Conservation (phyloP, 2,888 invertebrate genomes). For the Andrena hattorfiana region DNA sequence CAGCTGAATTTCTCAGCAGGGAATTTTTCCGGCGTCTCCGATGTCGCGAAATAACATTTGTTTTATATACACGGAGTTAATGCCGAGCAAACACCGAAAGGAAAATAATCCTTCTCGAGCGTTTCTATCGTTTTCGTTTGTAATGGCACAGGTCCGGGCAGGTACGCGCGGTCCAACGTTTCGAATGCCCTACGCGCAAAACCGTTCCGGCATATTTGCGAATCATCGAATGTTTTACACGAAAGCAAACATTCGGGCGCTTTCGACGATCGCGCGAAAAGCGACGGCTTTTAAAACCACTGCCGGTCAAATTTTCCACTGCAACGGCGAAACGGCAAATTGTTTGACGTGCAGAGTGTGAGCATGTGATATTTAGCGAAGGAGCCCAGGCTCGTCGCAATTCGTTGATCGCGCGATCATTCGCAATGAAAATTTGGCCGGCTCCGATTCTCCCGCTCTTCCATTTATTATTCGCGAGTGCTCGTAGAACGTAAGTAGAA, state of each 20-base stretch:
- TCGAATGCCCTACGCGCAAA: background rate
- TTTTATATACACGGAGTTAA: conserved; percentile 26
- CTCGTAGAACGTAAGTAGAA: conserved; percentile 38
- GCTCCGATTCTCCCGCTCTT: conserved; percentile 12
- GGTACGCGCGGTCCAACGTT: background rate
- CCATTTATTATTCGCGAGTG: background rate
- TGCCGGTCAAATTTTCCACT: conserved; percentile 1
- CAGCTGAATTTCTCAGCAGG: background rate
- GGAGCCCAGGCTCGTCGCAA: too few relatives aligned
- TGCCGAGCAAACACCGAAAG: conserved; percentile 34
- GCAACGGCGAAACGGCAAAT: background rate
- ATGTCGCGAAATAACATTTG: conserved; percentile 39
- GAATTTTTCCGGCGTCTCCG: background rate
- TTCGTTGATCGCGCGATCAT: background rate
- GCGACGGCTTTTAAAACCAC: conserved; percentile 13
- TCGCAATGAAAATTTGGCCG: too few relatives aligned
- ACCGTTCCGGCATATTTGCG: conserved; percentile 28
- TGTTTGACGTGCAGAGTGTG: background rate
- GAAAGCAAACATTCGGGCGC: conserved; percentile 16
- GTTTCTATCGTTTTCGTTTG: conserved; percentile 12
- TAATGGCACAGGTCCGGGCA: background rate
- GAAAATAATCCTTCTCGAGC: conserved; percentile 24
- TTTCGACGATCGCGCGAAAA: background rate
- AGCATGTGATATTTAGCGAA: background rate
- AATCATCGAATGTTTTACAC: conserved; percentile 32